Conservation (phyloP, 64 coral and sea anemone genomes). For the Montipora cactus region DNA sequence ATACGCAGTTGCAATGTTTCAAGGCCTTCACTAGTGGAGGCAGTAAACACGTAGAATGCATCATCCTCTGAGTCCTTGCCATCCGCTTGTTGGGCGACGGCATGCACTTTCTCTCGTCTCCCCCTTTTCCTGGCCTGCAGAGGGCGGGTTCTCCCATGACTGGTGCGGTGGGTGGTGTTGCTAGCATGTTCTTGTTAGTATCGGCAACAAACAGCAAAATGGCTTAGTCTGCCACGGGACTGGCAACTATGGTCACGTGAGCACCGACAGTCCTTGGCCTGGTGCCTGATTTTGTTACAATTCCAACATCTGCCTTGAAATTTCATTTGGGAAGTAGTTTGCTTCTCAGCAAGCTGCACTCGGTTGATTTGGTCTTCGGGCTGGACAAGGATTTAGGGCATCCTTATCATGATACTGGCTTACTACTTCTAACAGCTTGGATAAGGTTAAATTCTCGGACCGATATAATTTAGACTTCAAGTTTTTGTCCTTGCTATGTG, state of each 20-base stretch:
- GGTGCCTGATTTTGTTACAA: slow-evolving; percentile 35
- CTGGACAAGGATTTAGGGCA: background rate
- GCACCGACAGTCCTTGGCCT: slow-evolving; percentile 58
- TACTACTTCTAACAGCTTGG: slow-evolving; percentile 40
- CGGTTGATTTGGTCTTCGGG: slow-evolving; percentile 11
- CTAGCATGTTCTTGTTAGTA: background rate
- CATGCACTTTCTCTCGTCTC: background rate
- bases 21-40: no score
- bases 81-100: slow-evolving; percentile 3
- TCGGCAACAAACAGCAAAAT: slow-evolving; percentile 49
- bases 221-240: slow-evolving; percentile 41
- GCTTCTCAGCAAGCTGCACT: background rate
- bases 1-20: no score
- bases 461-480: slow-evolving; percentile 35
- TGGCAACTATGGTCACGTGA: slow-evolving; percentile 30
- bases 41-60: no score
- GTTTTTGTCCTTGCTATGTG: background rate
- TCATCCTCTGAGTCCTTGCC: no score
- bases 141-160: background rate
- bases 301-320: slow-evolving; percentile 53
- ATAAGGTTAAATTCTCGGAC: background rate
- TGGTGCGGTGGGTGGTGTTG: background rate
- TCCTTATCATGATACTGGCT: slow-evolving; percentile 36
- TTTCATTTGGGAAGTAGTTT: slow-evolving; percentile 29
- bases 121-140: background rate